Base-by-base conservation (phyloP, 2,888 invertebrate species). In the Megamerina dolium region DNA sequence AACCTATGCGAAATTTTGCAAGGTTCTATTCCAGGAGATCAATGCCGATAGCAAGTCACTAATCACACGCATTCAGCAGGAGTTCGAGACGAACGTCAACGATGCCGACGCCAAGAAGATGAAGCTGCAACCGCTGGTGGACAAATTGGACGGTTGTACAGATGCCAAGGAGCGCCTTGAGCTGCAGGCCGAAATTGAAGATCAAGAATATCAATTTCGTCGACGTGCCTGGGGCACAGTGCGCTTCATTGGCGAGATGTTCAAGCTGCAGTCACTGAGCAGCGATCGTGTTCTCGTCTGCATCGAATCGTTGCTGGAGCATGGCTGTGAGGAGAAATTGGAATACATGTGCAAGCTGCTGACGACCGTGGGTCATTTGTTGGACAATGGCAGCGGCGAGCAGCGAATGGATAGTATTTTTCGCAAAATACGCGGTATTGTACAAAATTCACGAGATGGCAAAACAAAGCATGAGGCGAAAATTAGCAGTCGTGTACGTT, bases 151-250 rank as follows among this genome's bases (percentile, higher is more conserved):
- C 5, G 46, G 51, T 10, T 51, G 59, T 23, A 53, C 50, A 0
- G 66, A 68, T 38, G 21, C 52, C 5, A 61, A 59, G 3, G 64
- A 63, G 17, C 58, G 62, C 13, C 27, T 52, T 0, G 69, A 68
- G 30, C 37, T 68, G 4, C 63, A 63, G n/a, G 58, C 68, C 1
- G 68, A 68, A 41, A 47, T 68, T 33, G 68, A 68, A 32, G 65
- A 68, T 17, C 52, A 68, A 8, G 68, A 68, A 23, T 68, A 65
- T 52, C 68, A 68, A 27, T 68, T 68, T 38, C 55, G 68, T 4
- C 64, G 68, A 2, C 65, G 68, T 4, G 68, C 68, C 32, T 68
- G 68, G 68, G 68, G 68, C 5, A 68, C 68, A 0, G 68, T 68
- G 1, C 67, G 68, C 12, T 68, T 68, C 23, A 68, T 68, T 37